Percentiles rank a stretch among this genome's conserved stretches.
phyloP scores from a whole-genome alignment of 2,113 vertebrate species.

The Propithecus coquereli region DNA sequence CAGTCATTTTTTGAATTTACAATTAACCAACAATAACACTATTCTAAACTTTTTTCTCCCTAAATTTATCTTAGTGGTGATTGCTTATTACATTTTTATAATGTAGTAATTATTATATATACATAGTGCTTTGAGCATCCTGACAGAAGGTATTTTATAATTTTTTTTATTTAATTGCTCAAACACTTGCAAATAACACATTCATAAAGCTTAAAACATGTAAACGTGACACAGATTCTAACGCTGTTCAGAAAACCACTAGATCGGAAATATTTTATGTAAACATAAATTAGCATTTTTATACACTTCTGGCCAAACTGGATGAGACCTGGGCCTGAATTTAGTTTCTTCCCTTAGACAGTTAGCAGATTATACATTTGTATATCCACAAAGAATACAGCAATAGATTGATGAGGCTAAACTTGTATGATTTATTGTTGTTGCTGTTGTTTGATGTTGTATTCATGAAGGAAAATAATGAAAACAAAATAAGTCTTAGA shows the following conservation, averaged over 20 bases:
- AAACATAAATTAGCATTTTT: slow-evolving; percentile 21
- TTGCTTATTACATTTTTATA: slow-evolving; percentile 51
- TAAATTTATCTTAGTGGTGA: slow-evolving; percentile 45
- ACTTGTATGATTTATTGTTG: fast-evolving
- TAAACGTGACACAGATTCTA: slow-evolving; percentile 25
- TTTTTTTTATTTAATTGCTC: slow-evolving; percentile 51
- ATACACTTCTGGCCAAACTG: neutral
- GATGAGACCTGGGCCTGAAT: neutral
- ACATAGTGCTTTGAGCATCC: slow-evolving; percentile 2
- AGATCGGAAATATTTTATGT: neutral
- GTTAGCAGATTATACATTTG: neutral
- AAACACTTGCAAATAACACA: slow-evolving; percentile 56
- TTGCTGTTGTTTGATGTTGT: neutral
- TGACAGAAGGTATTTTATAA: slow-evolving; percentile 51
- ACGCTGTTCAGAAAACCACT: neutral
- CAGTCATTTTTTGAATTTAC: slow-evolving; percentile 41
- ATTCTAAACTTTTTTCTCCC: slow-evolving; percentile 23
- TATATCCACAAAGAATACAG: neutral
- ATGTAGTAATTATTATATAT: slow-evolving; percentile 62
- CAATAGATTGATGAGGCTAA: neutral
- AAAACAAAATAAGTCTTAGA: neutral
- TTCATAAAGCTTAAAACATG: slow-evolving; percentile 44
- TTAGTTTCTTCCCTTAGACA: neutral
- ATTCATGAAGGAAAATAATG: neutral
- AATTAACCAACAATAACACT: slow-evolving; percentile 48